These are phyloP conservation scores for Heliopora coerulea DNA, from an alignment of 92 coral and sea anemone genomes.

Conservation along the genomic window DNA sequence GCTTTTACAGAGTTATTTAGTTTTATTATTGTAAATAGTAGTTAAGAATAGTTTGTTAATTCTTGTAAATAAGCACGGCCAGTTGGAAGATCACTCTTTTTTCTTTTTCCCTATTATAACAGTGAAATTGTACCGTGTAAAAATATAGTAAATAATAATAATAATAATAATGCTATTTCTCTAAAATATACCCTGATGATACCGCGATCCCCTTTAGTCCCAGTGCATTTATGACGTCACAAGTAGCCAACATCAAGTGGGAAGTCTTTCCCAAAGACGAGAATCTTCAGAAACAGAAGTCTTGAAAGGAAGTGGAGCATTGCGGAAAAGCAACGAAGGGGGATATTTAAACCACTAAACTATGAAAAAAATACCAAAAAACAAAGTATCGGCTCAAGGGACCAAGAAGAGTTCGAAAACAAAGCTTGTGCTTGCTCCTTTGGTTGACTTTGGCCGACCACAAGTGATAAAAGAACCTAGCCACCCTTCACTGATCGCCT, in stretches of 20 bases:
- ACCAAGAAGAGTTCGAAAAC: slow-evolving; percentile 31
- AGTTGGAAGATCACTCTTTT: no score
- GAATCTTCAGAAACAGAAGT: background rate
- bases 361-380: slow-evolving; percentile 43
- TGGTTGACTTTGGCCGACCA: slow-evolving; percentile 40
- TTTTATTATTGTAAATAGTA: no score
- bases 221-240: slow-evolving; percentile 20
- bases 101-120: no score
- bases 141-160: no score
- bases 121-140: no score
- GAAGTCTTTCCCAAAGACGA: background rate
- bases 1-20: no score
- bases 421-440: slow-evolving; percentile 36
- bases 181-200: background rate
- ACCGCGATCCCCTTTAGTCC: background rate
- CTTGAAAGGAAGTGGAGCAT: background rate
- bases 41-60: no score
- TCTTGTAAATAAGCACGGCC: no score
- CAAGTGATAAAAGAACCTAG: slow-evolving; percentile 42
- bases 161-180: no score
- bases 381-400: slow-evolving; percentile 21
- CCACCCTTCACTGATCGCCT: slow-evolving; percentile 36
- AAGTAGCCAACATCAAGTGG: background rate
- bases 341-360: slow-evolving; percentile 5
- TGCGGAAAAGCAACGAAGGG: background rate